A percentile compares a stretch with the other conserved stretches of the same genome.
phyloP scores from a whole-genome alignment of 2,797 vertebrate genomes.

The Spinus pinus region DNA sequence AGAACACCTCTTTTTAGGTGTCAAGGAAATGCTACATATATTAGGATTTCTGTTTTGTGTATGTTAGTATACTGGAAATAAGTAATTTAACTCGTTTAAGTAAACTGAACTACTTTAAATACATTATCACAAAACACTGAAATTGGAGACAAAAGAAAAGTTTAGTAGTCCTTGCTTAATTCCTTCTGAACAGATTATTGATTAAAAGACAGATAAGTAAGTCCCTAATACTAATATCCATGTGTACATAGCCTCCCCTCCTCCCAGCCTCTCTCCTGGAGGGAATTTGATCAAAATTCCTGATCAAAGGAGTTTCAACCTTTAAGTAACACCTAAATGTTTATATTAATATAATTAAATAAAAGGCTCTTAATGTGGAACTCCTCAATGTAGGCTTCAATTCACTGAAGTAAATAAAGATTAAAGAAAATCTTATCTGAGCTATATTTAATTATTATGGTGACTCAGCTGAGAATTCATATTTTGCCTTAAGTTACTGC shows the following conservation, averaged over 20 bases:
- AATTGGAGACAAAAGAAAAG: not conserved
- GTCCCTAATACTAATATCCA: not conserved
- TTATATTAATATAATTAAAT: not conserved
- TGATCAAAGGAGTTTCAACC: not conserved
- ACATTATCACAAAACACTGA: not conserved
- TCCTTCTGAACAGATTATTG: not conserved
- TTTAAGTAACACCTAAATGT: not conserved
- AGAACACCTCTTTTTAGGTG: not conserved
- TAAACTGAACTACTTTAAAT: not conserved
- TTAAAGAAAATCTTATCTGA: not conserved
- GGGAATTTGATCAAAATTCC: not conserved
- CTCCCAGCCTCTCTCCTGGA: not conserved
- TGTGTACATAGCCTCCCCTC: not conserved
- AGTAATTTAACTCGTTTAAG: not conserved
- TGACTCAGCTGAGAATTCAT: not conserved
- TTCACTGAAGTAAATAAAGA: not conserved
- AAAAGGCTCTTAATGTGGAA: not conserved
- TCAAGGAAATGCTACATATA: fast-evolving
- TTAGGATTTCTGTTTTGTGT: not conserved
- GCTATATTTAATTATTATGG: not conserved
- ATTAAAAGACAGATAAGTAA: not conserved
- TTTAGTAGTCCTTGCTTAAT: not conserved
- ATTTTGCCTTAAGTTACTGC: not conserved
- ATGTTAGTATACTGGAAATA: not conserved
- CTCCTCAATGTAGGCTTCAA: not conserved